These are phyloP conservation scores for Odocoileus virginianus DNA, from an alignment of 2,113 vertebrate species.

Conservation along the genomic window DNA sequence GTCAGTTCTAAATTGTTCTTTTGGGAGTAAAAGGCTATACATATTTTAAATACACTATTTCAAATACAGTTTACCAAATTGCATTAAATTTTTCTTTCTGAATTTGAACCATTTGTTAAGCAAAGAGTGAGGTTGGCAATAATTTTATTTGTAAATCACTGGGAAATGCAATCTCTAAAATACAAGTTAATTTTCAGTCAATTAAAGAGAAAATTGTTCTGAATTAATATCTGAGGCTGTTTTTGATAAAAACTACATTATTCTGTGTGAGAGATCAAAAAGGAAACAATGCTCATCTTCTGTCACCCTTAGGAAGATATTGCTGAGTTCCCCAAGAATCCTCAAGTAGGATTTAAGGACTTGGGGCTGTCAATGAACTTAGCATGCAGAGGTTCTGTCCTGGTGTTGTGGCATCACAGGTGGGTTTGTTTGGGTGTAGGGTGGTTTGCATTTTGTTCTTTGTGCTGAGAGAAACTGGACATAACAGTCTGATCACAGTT, in stretches of 20 bases:
- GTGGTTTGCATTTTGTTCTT: not conserved
- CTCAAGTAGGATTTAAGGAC: not conserved
- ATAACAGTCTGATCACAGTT: not conserved
- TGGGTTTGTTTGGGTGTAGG: not conserved
- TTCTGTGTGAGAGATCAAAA: not conserved
- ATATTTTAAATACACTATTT: not conserved
- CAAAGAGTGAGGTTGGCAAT: not conserved
- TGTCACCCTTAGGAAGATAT: not conserved
- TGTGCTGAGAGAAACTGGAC: not conserved
- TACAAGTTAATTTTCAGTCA: not conserved
- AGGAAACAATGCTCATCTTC: not conserved
- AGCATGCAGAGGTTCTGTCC: not conserved
- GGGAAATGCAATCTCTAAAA: not conserved
- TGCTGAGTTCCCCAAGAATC: not conserved
- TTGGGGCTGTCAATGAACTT: not conserved
- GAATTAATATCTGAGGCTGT: not conserved
- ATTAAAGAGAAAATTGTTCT: not conserved
- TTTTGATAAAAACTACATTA: not conserved
- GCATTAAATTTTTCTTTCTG: not conserved
- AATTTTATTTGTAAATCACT: not conserved
- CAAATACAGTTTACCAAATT: not conserved
- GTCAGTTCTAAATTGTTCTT: not conserved
- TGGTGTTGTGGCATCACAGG: not conserved
- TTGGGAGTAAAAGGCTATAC: not conserved
- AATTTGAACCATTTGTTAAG: not conserved